Evolutionary conservation across 2,797 vertebrate species (phyloP), one percentile per base, ranked within the genome.

Genomic region (Mallotus villosus): DNA sequence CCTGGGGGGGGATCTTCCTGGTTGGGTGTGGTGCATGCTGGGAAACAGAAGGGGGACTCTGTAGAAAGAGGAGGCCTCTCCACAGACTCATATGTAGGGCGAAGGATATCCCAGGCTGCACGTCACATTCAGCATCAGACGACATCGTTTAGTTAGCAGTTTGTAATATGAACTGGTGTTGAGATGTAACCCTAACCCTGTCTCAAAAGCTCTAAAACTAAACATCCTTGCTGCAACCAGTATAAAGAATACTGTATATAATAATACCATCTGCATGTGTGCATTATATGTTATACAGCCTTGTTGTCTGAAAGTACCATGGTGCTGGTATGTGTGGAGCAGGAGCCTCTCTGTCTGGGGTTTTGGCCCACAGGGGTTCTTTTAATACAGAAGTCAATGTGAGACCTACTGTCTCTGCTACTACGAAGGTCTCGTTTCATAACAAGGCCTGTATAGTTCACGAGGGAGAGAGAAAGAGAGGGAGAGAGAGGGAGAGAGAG

Each of bases 51-150:
- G 60, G 3, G 5, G 37, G 5, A n/a, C 14, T n/a, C 32, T 17
- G 59, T 24, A 27, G 67, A 41, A 64, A 69, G 25, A 68, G 72
- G 59, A 69, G 65, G 21, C 53, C 59, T 32, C 22, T 55, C 11
- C 17, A 71, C 51, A 58, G 22, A 21, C 53, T 57, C 72, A 37
- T 7, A 62, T 57, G 32, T n/a, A 19, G 51, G 17, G 4, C 17
- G 12, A 11, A 21, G 22, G 64, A 70, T 70, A 34, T 78, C 68
- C 70, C 61, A 68, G 67, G 74, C 71, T 70, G 29, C 60, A 0
- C 1, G 4, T 73, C 51, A 55, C 49, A 74, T 16, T 57, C 0
- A 60, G 64, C 64, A 59, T 49, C 27, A 55, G 17, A 19, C 51
- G 51, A 55, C 51, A 55, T 19, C 4, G 51, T 55, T 55, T 55